Conservation (phyloP, 2,797 vertebrate species). For the Oryzias sinensis region DNA sequence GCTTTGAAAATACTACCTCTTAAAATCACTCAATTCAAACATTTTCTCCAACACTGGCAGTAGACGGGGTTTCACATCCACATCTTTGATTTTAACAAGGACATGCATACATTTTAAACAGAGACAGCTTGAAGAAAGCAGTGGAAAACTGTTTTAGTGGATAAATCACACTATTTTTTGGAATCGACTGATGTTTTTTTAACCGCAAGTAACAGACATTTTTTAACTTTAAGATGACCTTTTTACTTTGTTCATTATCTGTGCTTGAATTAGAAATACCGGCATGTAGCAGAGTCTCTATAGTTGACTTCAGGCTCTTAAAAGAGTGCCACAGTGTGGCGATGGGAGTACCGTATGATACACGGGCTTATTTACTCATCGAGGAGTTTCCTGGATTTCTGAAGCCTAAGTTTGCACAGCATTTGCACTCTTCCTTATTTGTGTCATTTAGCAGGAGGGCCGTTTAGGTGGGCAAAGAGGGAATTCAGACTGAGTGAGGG, state of each 20-base stretch:
- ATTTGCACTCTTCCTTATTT: constrained; percentile 11
- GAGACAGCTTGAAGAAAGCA: no score
- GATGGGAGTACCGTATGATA: not conserved
- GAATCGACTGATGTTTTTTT: not conserved
- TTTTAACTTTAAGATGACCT: not conserved
- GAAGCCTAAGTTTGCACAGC: constrained; percentile 15
- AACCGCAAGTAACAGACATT: not conserved
- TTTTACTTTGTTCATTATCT: not conserved
- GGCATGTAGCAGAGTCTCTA: not conserved
- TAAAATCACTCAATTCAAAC: no score
- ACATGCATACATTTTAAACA: no score
- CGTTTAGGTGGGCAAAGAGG: constrained; percentile 3
- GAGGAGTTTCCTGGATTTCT: constrained; percentile 1
- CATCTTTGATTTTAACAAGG: no score
- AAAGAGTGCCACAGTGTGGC: constrained; percentile 3
- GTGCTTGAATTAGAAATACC: not conserved
- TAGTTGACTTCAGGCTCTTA: not conserved
- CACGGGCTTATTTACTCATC: constrained; percentile 6
- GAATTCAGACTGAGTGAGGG: constrained; percentile 4
- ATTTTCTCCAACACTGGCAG: no score
- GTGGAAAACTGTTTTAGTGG: no score
- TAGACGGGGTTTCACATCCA: no score
- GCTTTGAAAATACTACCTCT: no score
- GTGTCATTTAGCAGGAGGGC: constrained; percentile 8
- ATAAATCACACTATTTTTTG: no score